Percentiles rank a stretch among this genome's conserved stretches.
These are phyloP conservation scores for Mallotus villosus DNA, from an alignment of 2,797 vertebrate species.

Conservation along the genomic window DNA sequence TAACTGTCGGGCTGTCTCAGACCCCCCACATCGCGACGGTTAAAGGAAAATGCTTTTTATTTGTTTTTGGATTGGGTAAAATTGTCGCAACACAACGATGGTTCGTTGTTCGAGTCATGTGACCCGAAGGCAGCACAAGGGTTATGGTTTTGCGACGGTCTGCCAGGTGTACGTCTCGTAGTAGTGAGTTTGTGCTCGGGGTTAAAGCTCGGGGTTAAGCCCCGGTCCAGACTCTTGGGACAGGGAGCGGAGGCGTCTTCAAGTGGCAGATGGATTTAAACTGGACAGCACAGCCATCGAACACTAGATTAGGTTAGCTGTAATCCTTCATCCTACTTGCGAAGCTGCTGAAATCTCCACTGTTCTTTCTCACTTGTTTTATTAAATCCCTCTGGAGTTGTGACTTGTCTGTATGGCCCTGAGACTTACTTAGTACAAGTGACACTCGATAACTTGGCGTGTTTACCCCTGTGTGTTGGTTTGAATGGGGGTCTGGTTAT, in stretches of 20 bases:
- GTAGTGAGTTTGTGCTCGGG: too few species aligned
- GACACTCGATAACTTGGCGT: background rate
- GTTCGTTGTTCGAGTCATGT: too few species aligned
- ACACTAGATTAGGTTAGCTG: slow-evolving; percentile 68
- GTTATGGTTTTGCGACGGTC: too few species aligned
- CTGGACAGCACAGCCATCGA: slow-evolving; percentile 59
- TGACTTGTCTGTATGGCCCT: background rate
- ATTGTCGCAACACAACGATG: too few species aligned
- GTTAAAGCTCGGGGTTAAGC: slow-evolving; percentile 16
- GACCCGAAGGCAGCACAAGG: too few species aligned
- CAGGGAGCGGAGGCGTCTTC: slow-evolving; percentile 50
- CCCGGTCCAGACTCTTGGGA: slow-evolving; percentile 41
- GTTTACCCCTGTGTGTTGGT: too few species aligned
- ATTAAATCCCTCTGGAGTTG: slow-evolving; percentile 4
- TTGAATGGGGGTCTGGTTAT: too few species aligned
- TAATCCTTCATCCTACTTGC: slow-evolving; percentile 63
- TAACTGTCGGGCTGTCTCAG: too few species aligned
- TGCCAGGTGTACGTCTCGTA: too few species aligned
- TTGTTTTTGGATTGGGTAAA: too few species aligned
- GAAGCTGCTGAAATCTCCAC: slow-evolving; percentile 53
- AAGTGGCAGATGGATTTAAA: slow-evolving; percentile 56
- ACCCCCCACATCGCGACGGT: too few species aligned
- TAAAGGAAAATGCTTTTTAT: too few species aligned
- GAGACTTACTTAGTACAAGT: background rate
- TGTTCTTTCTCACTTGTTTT: slow-evolving; percentile 35